These are phyloP conservation scores for Pterophyllum scalare DNA, from an alignment of 2,113 vertebrate genomes.

Conservation along the genomic window DNA sequence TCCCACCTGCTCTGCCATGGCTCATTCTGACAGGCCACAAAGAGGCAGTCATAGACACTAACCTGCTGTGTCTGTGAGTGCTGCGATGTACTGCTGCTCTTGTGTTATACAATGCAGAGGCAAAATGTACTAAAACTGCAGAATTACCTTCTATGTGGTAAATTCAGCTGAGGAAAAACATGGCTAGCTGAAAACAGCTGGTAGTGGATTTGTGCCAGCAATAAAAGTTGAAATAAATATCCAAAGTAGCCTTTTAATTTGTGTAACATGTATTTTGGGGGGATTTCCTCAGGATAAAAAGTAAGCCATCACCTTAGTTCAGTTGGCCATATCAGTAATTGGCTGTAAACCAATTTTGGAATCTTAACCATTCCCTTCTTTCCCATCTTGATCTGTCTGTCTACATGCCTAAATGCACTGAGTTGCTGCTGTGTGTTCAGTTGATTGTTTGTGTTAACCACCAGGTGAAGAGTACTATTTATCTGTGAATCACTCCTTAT, in stretches of 20 bases:
- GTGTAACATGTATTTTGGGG: slow-evolving; percentile 4
- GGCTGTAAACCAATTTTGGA: slow-evolving; percentile 11
- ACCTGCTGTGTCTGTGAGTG: slow-evolving; percentile 45
- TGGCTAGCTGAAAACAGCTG: slow-evolving; percentile 22
- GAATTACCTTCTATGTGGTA: slow-evolving; percentile 35
- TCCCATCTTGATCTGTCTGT: not conserved
- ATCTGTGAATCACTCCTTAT: not conserved
- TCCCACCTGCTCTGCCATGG: slow-evolving; percentile 66
- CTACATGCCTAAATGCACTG: not conserved
- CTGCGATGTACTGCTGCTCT: slow-evolving; percentile 33
- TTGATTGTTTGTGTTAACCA: not conserved
- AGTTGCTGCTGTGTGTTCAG: not conserved
- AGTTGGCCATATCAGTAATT: slow-evolving; percentile 7
- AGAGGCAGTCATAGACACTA: slow-evolving; percentile 49
- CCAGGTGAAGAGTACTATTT: not conserved
- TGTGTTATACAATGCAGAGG: slow-evolving; percentile 38
- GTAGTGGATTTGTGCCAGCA: slow-evolving; percentile 32
- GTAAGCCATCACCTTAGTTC: not conserved
- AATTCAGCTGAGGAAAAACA: slow-evolving; percentile 39
- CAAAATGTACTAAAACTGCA: slow-evolving; percentile 54
- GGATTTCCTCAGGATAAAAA: slow-evolving; percentile 5
- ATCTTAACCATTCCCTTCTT: not conserved
- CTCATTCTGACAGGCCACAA: slow-evolving; percentile 67
- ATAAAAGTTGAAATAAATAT: slow-evolving; percentile 45
- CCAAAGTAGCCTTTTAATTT: slow-evolving; percentile 1